Evolutionary conservation across 2,888 invertebrate species (phyloP), one percentile per base, ranked within the genome.

Genomic region (Leucophenga maculata): DNA sequence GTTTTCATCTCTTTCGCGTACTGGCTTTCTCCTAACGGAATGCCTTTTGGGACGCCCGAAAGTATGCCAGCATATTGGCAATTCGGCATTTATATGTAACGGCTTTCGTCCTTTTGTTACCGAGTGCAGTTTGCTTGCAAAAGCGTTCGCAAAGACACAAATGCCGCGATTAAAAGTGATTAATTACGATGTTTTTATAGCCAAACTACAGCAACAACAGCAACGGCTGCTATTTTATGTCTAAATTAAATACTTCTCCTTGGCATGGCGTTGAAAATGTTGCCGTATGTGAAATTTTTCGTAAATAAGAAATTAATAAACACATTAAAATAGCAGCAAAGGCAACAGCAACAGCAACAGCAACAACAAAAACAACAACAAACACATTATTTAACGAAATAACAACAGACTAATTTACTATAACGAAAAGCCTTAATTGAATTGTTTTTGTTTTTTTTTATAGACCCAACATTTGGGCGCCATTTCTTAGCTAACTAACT

Each of bases 91-190:
- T 16, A 46, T 64, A 22, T 16, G 46, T 64, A 22, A n/a, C 46
- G 20, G 46, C 46, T 11, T 46, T 46, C 13, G 22, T 57, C n/a
- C 8, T 39, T 32, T 8, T 20, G 6, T 44, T 48, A 9, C 22
- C 18, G 4, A 18, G 44, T 52, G 66, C 66, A 60, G 59, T 60
- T 57, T 59, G 13, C 11, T 73, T 72, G 69, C 50, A 67, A 66
- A 67, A 69, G 71, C 67, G 62, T 68, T 75, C 75, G 76, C 64
- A 52, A 32, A 39, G 50, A 69, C 64, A 48, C 65, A 69, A 69
- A 65, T 48, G 54, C 68, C 72, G 74, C 83, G 83, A 83, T 83
- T 83, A 80, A 83, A 80, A 75, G 80, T 81, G 81, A 81, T 81
- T 83, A 83, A 81, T 81, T 78, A 74, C 71, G 69, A 48, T 70